Evolutionary conservation across 2,888 invertebrate species (phyloP).

Genomic region (Escarpia spicata): DNA sequence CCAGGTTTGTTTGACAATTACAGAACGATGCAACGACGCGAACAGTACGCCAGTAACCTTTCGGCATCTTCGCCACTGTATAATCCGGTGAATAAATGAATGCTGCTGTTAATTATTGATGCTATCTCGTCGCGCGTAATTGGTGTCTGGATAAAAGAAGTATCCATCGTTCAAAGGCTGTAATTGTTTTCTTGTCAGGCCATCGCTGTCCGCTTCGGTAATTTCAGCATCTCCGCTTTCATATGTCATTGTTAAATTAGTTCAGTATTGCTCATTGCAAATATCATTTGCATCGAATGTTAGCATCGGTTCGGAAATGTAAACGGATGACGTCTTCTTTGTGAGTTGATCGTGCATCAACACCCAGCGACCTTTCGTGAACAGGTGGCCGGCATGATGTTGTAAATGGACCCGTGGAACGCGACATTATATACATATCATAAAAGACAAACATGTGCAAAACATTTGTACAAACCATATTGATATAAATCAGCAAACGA

Average conservation of each 20-base stretch:
- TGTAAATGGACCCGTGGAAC: too few relatives aligned
- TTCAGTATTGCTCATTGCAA: constrained; percentile 12
- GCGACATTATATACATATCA: too few relatives aligned
- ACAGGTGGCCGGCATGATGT: neutral
- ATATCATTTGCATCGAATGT: constrained; percentile 6
- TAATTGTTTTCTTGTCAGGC: neutral
- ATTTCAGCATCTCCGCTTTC: neutral
- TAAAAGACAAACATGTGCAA: too few relatives aligned
- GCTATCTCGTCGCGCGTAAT: neutral
- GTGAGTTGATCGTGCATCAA: neutral
- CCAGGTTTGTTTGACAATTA: constrained; percentile 6
- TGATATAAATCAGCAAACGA: too few relatives aligned
- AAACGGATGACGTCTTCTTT: constrained; percentile 5
- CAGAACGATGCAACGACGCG: neutral
- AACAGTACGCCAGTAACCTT: neutral
- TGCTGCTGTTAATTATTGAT: constrained; percentile 13
- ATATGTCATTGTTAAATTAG: constrained; percentile 3
- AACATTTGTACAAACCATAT: too few relatives aligned
- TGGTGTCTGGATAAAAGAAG: neutral
- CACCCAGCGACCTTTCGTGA: neutral
- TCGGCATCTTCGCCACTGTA: neutral
- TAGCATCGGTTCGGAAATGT: constrained; percentile 12
- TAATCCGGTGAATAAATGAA: neutral
- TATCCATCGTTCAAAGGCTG: neutral
- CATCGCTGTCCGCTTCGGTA: constrained; percentile 3